Conservation (phyloP, 1,140 invertebrate genomes). For the Capitella teleta region DNA sequence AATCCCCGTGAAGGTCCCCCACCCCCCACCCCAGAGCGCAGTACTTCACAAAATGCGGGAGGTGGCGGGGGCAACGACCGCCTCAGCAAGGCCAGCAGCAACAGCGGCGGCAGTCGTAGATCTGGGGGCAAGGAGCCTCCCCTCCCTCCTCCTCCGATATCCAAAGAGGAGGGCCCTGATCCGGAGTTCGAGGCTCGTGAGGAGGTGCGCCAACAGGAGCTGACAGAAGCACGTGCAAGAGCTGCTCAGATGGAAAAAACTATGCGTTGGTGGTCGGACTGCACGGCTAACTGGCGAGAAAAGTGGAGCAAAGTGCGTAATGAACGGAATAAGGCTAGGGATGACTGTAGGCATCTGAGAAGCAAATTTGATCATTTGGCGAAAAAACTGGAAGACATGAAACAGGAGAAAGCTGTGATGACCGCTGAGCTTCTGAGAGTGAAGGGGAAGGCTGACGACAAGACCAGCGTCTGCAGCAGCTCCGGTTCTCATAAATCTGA, state of each 20-base stretch:
- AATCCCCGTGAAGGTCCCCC: too few species aligned
- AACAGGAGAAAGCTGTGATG: conserved; percentile 69
- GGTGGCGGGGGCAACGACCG: too few species aligned
- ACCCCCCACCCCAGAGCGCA: too few species aligned
- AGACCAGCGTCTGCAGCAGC: neutral
- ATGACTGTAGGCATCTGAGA: conserved; percentile 70
- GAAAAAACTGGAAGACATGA: too few species aligned
- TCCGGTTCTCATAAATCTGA: neutral
- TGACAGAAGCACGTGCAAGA: conserved; percentile 78
- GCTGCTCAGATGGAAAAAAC: conserved; percentile 97
- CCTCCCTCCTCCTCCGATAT: too few species aligned
- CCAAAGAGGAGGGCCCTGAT: too few species aligned
- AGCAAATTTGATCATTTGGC: too few species aligned
- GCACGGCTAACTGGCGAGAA: conserved; percentile 81
- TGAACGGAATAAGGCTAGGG: conserved; percentile 54
- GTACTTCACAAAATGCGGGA: too few species aligned
- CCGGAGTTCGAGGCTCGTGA: conserved; percentile 41
- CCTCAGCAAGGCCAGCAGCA: too few species aligned
- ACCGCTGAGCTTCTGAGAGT: conserved; percentile 59
- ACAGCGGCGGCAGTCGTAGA: too few species aligned
- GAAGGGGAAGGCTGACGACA: conserved; percentile 60
- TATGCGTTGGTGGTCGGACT: conserved; percentile 94
- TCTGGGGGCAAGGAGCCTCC: too few species aligned
- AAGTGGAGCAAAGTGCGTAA: conserved; percentile 82
- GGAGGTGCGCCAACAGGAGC: conserved; percentile 53